A percentile compares a stretch with the other conserved stretches of the same genome.
These are phyloP conservation scores for Drosophila multiciliata DNA, from an alignment of 2,888 invertebrate species.

Conservation along the genomic window DNA sequence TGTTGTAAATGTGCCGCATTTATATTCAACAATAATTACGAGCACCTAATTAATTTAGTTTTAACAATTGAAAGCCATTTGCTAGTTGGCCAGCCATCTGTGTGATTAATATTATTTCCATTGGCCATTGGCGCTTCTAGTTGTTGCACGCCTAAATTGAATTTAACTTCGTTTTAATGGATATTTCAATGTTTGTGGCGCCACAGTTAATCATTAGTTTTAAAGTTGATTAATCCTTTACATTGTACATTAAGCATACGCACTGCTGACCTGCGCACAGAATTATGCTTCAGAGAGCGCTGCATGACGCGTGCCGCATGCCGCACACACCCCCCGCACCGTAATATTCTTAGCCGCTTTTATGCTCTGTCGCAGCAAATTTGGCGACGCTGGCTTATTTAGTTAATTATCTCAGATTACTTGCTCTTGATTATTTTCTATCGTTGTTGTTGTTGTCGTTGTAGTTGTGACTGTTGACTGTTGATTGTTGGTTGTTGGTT, in stretches of 20 bases:
- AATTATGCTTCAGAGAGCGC: slow-evolving; percentile 26
- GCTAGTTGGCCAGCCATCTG: neutral
- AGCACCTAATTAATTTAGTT: slow-evolving; percentile 40
- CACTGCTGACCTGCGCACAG: slow-evolving; percentile 3
- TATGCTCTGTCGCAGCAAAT: slow-evolving; percentile 64
- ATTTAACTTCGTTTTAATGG: neutral
- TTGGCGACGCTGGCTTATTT: slow-evolving; percentile 73
- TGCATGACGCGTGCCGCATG: slow-evolving; percentile 22
- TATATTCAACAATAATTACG: slow-evolving; percentile 53
- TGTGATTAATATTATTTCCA: slow-evolving; percentile 29
- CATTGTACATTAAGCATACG: slow-evolving; percentile 14
- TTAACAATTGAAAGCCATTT: slow-evolving; percentile 12
- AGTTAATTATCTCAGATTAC: slow-evolving; percentile 78
- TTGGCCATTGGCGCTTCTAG: neutral
- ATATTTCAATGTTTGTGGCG: neutral
- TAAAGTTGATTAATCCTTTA: neutral
- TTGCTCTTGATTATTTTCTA: slow-evolving; percentile 76
- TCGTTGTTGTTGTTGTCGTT: slow-evolving; percentile 33
- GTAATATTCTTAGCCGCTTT: slow-evolving; percentile 41
- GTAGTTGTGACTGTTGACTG: slow-evolving; percentile 25
- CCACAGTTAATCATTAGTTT: neutral
- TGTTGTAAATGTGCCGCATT: slow-evolving; percentile 47
- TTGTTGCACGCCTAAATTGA: neutral
- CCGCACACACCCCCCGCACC: neutral
- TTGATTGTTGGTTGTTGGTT: slow-evolving; percentile 13